Percentiles rank a stretch among this genome's conserved stretches.
Conservation (phyloP, 2,113 vertebrate genomes). For the Gallinago jamesoni region DNA sequence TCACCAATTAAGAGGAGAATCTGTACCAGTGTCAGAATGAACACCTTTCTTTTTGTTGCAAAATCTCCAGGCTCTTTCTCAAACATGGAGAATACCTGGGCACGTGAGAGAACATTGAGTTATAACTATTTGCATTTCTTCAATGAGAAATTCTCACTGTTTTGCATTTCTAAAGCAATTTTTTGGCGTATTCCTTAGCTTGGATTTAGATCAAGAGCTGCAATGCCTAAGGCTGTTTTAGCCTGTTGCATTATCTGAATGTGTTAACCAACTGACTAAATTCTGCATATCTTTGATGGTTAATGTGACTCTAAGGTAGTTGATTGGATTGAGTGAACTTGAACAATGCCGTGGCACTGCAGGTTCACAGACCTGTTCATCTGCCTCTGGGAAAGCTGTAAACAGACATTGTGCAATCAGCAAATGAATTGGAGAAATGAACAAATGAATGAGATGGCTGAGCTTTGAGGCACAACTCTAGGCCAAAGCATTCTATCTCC, state of each 20-base stretch:
- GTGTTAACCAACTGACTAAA: background rate
- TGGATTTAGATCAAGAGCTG: background rate
- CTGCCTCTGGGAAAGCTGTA: background rate
- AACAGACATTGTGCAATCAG: background rate
- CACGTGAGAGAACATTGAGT: background rate
- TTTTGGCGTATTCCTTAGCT: background rate
- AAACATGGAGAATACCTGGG: background rate
- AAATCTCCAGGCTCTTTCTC: background rate
- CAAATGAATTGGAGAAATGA: background rate
- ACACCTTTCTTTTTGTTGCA: background rate
- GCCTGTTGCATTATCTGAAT: background rate
- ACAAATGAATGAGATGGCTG: background rate
- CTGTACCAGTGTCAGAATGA: background rate
- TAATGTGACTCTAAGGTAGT: background rate
- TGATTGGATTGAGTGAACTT: background rate
- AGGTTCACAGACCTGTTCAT: background rate
- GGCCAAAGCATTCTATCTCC: background rate
- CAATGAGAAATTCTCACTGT: background rate
- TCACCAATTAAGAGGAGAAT: background rate
- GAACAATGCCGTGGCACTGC: background rate
- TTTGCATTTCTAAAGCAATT: slow-evolving; percentile 13
- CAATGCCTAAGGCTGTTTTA: background rate
- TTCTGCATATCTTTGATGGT: background rate
- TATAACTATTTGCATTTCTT: background rate
- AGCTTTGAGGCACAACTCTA: background rate